phyloP scores from a whole-genome alignment of 2,888 invertebrate genomes.

The Lochmaea crataegi region DNA sequence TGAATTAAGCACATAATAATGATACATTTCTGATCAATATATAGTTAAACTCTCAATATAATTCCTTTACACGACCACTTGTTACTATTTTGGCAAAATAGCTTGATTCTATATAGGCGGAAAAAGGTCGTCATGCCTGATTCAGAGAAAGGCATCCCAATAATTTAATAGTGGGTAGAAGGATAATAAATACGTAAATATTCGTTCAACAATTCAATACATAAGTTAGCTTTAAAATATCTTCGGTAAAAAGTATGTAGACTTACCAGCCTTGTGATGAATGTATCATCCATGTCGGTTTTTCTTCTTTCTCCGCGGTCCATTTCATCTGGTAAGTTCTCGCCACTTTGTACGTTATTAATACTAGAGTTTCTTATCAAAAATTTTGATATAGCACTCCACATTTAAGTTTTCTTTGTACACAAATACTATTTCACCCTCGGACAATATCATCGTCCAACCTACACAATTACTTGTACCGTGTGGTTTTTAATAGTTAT shows the following conservation, averaged over 20 bases:
- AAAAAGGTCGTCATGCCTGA: constrained; percentile 24
- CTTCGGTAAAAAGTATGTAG: constrained; percentile 1
- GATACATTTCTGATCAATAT: constrained; percentile 2
- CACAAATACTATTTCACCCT: constrained; percentile 57
- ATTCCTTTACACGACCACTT: constrained; percentile 22
- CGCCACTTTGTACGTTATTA: constrained; percentile 55
- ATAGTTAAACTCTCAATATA: background rate
- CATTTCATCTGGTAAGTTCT: constrained; percentile 54
- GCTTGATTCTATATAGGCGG: background rate
- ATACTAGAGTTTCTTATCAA: constrained; percentile 61
- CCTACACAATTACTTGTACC: constrained; percentile 50
- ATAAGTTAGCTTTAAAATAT: background rate
- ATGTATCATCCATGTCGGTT: constrained; percentile 74
- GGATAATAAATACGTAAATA: background rate
- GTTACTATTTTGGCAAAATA: constrained; percentile 30
- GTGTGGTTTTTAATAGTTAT: constrained; percentile 24
- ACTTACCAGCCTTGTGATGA: constrained; percentile 75
- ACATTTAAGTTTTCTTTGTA: constrained; percentile 61
- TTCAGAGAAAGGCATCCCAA: constrained; percentile 14
- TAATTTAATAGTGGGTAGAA: constrained; percentile 3
- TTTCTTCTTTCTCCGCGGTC: constrained; percentile 63
- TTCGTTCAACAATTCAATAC: background rate
- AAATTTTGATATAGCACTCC: constrained; percentile 65
- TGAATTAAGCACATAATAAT: constrained; percentile 4
- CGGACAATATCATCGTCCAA: constrained; percentile 65